A percentile compares a stretch with the other conserved stretches of the same genome.
These are phyloP conservation scores for Thunnus albacares DNA, from an alignment of 2,797 vertebrate species.

Conservation along the genomic window DNA sequence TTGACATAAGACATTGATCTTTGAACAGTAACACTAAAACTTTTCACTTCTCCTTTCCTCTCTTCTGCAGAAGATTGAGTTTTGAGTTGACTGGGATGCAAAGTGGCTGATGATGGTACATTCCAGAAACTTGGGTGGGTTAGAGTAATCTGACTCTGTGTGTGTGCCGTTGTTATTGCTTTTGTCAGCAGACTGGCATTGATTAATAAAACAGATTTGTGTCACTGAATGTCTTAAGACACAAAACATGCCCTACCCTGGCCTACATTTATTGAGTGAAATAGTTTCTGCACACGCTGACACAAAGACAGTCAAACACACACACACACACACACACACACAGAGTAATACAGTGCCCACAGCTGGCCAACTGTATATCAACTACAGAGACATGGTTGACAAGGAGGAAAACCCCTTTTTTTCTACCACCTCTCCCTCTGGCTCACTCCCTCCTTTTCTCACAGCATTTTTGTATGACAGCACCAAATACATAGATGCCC, in stretches of 20 bases:
- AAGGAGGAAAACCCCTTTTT: slow-evolving; percentile 53
- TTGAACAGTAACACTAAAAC: not conserved
- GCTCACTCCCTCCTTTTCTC: slow-evolving; percentile 54
- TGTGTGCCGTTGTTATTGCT: slow-evolving; percentile 12
- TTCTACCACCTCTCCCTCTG: slow-evolving; percentile 40
- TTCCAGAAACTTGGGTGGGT: slow-evolving; percentile 43
- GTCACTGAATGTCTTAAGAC: slow-evolving; percentile 19
- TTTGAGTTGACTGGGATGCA: slow-evolving; percentile 43
- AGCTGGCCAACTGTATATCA: slow-evolving; percentile 70
- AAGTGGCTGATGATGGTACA: slow-evolving; percentile 56
- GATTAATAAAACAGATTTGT: slow-evolving; percentile 31
- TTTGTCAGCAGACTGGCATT: slow-evolving; percentile 43
- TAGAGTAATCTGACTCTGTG: slow-evolving; percentile 22
- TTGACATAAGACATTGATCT: not conserved
- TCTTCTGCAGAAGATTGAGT: slow-evolving; percentile 16
- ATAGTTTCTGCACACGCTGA: slow-evolving; percentile 14
- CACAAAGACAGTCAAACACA: slow-evolving; percentile 1
- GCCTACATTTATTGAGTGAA: slow-evolving; percentile 26
- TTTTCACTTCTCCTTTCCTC: not conserved
- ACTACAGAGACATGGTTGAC: slow-evolving; percentile 53
- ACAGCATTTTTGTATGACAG: slow-evolving; percentile 68
- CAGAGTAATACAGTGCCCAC: slow-evolving; percentile 39
- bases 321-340: not conserved
- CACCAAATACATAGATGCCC: slow-evolving; percentile 52
- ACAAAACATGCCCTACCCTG: not conserved